Base-by-base conservation (phyloP, 2,797 vertebrate genomes). In the Pseudochirops cupreus region DNA sequence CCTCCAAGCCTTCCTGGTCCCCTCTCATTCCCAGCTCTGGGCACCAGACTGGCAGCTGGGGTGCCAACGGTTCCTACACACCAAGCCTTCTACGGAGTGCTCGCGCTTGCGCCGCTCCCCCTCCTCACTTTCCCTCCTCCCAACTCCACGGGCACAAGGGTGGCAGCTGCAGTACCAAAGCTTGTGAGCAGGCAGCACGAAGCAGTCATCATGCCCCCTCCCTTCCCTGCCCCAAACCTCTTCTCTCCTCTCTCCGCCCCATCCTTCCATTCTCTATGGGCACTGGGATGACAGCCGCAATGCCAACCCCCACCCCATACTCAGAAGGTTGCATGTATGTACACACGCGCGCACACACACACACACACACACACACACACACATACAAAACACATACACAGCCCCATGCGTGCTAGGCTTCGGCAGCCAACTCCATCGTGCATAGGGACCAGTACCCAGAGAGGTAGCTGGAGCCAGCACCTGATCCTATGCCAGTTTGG, bases 401-500 rank as follows among this genome's bases (percentile, higher is more conserved):
- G 97, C 97, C 97, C 97, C 97, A 93, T 91, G 97, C 98, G 96
- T 97, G 98, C 97, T 97, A 97, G 96, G 97, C 98, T 95, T 97
- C 96, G 53, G 97, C 97, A 97, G 97, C 97, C 97, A 96, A 97
- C 97, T 97, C 97, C 97, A 96, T 96, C 92, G 98, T 96, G 97
- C 96, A 92, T 59, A 94, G 97, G 97, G 97, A 97, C 95, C 96
- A 97, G 97, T 96, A 97, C 98, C 98, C 97, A 95, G 97, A 91
- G 94, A 97, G 97, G 94, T 96, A 97, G 96, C 98, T 95, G 59
- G 97, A 96, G 95, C 97, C 96, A 53, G 97, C 97, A 98, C 97
- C 98, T 97, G 97, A 98, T 98, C 97, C 98, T 96, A 96, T 97
- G 96, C 97, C 97, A 97, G 67, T 97, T 97, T 97, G 97, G 96